Evolutionary conservation across 1,140 invertebrate genomes (phyloP), one percentile per base, ranked within the genome.

Genomic region (Zaprionus kolodkinae): DNA sequence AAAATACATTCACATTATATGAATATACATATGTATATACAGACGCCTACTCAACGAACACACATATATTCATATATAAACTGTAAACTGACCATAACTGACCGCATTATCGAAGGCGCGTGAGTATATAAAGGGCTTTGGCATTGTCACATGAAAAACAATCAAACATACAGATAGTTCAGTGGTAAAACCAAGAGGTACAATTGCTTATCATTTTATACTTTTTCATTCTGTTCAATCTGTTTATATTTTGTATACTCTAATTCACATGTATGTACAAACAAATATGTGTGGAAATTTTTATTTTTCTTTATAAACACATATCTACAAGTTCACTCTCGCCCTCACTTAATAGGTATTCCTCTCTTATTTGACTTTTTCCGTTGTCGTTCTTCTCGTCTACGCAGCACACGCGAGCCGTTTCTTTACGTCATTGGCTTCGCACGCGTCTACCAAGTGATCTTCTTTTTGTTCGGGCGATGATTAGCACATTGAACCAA

Each of bases 371-470:
- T 57, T 45, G 50, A 33, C 33, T 57, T 50, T 50, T 63, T 25
- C 9, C 54, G 45, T 48, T 55, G 57, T 54, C 36, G 25, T 40
- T 67, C 55, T 68, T 50, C 36, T 68, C 45, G 50, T 66, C 21
- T 43, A 66, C 48, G 50, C 59, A 61, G 64, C 65, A 84, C 76
- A 82, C 72, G 76, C 74, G 80, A 88, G 54, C 50, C 21, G 57
- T 70, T 72, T 80, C 61, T 88, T 78, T 80, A 86, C 84, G 84
- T 88, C 84, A 88, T 80, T 56, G 43, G 67, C 64, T 43, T 71
- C 80, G 76, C 78, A 88, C 84, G 84, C 84, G 72, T 88, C 62
- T 74, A 61, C 62, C 74, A 80, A 88, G 85, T 88, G 84, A 88
- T 88, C 84, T 84, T 68, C 66, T 62, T 66, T 75, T 71, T 74